Percentiles rank a stretch among this genome's conserved stretches.
These are phyloP conservation scores for Colletes collaris DNA, from an alignment of 2,888 invertebrate species.

Conservation along the genomic window DNA sequence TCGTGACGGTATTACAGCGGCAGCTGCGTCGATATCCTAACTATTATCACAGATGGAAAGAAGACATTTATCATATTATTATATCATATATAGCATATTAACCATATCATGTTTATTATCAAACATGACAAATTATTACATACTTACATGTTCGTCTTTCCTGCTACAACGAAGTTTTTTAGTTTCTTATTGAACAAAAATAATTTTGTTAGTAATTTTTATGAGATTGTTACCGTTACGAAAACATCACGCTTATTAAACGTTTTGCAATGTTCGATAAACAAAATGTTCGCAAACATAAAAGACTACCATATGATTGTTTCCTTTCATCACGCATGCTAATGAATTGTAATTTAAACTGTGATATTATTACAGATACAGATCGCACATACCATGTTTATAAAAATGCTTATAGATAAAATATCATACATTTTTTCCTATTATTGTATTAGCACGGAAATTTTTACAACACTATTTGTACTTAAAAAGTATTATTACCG, in stretches of 20 bases:
- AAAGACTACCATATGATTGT: constrained; percentile 1
- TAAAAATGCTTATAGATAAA: constrained; percentile 7
- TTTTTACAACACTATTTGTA: constrained; percentile 11
- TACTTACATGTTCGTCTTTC: constrained; percentile 44
- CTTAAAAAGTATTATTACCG: constrained; percentile 11
- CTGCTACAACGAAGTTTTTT: constrained; percentile 33
- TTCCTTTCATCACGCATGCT: background rate
- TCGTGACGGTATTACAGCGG: constrained; percentile 72
- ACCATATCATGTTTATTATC: constrained; percentile 49
- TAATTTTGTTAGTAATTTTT: constrained; percentile 13
- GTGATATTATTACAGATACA: constrained; percentile 24
- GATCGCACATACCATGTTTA: constrained; percentile 19
- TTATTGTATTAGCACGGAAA: constrained; percentile 16
- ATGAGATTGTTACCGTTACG: constrained; percentile 4
- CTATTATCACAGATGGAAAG: constrained; percentile 82
- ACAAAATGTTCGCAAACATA: constrained; percentile 17
- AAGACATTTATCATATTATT: constrained; percentile 75
- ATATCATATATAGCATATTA: constrained; percentile 25
- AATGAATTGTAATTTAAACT: constrained; percentile 8
- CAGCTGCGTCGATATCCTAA: constrained; percentile 75
- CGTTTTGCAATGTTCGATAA: background rate
- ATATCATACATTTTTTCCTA: constrained; percentile 1
- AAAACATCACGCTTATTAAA: background rate
- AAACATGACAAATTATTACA: constrained; percentile 66
- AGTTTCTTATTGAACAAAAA: constrained; percentile 11